Evolutionary conservation across 2,797 vertebrate genomes (phyloP).

Genomic region (Microhierax caerulescens): DNA sequence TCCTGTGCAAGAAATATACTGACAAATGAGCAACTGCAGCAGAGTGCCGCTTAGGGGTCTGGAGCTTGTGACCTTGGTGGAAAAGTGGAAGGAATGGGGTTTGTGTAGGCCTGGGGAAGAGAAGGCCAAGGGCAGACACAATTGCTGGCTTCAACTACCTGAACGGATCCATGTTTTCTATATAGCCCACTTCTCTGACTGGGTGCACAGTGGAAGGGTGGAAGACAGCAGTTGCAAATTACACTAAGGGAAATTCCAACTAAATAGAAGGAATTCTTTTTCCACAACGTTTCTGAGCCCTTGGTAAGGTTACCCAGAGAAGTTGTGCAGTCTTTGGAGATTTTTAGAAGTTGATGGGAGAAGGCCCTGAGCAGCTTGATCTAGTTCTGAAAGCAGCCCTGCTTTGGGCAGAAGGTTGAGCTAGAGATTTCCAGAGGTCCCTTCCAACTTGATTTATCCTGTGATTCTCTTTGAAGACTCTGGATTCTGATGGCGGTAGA

Average conservation of each 20-base stretch:
- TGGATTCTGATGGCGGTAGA: neutral
- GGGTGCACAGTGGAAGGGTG: fast-evolving
- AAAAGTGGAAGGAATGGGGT: neutral
- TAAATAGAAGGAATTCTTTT: neutral
- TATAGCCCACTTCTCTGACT: neutral
- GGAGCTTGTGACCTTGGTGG: neutral
- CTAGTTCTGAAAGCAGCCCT: neutral
- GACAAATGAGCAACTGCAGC: neutral
- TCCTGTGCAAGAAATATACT: neutral
- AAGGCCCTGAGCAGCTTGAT: neutral
- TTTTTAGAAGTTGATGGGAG: neutral
- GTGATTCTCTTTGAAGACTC: neutral
- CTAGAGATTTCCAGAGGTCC: neutral
- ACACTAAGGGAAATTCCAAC: neutral
- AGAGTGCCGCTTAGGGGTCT: neutral
- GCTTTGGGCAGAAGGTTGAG: neutral
- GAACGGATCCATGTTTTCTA: neutral
- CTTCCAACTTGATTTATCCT: neutral
- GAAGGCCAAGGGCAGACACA: neutral
- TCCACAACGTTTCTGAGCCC: neutral
- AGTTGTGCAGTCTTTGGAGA: neutral
- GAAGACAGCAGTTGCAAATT: neutral
- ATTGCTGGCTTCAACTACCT: neutral
- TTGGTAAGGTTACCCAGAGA: neutral
- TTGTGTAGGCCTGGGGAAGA: neutral